A percentile compares a stretch with the other conserved stretches of the same genome.
phyloP scores from a whole-genome alignment of 2,113 vertebrate genomes.

The Crocuta crocuta region DNA sequence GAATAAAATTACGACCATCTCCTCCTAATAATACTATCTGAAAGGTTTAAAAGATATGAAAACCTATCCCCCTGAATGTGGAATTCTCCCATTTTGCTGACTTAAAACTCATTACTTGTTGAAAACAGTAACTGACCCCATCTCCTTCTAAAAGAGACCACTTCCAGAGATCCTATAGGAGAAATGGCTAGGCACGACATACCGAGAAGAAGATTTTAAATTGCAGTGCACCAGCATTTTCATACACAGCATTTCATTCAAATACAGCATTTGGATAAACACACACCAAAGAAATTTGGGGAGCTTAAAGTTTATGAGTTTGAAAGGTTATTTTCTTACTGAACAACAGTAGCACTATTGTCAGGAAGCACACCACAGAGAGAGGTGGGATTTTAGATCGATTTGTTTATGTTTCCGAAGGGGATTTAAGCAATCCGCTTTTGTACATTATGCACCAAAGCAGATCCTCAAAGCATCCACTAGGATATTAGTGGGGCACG shows the following conservation, averaged over 20 bases:
- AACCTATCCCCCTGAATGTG: background rate
- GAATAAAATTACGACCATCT: background rate
- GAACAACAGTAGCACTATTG: constrained; percentile 63
- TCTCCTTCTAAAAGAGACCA: background rate
- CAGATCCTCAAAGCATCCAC: constrained; percentile 56
- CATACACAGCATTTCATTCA: background rate
- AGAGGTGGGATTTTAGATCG: constrained; percentile 50
- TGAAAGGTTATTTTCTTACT: constrained; percentile 50
- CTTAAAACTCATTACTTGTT: background rate
- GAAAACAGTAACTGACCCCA: constrained; percentile 33
- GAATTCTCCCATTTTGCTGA: background rate
- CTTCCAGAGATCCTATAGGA: constrained; percentile 38
- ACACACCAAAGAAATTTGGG: background rate
- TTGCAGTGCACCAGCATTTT: background rate
- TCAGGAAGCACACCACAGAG: constrained; percentile 58
- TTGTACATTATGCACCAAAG: constrained; percentile 21
- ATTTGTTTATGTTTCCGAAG: constrained; percentile 41
- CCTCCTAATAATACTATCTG: background rate
- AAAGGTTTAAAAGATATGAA: background rate
- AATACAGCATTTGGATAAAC: background rate
- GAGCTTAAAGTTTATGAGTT: constrained; percentile 19
- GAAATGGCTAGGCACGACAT: background rate
- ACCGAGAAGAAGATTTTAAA: background rate
- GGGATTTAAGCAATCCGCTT: constrained; percentile 71
- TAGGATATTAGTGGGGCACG: constrained; percentile 3